Percentiles rank a stretch among this genome's conserved stretches.
Conservation (phyloP, 1,140 invertebrate genomes). For the Drosophila nasuta region DNA sequence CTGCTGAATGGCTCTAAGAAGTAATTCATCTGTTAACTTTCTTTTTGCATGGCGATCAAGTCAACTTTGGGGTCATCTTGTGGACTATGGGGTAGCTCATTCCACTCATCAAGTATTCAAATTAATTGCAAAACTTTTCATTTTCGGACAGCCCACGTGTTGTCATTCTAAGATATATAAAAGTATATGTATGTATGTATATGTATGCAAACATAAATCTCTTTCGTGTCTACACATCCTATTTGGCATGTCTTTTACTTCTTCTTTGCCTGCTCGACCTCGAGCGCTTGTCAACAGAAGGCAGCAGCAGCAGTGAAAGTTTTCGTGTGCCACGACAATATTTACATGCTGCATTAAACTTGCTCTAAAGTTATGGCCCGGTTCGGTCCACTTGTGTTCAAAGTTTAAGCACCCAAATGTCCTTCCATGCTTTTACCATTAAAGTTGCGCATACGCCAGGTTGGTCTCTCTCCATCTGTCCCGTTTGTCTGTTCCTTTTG, state of each 20-base stretch:
- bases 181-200: neutral
- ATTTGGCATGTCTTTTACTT: slow-evolving; percentile 6
- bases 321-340: slow-evolving; percentile 78
- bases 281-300: slow-evolving; percentile 67
- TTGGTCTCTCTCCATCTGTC: slow-evolving; percentile 32
- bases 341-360: slow-evolving; percentile 83
- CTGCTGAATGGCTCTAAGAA: neutral
- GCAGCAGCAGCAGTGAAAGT: slow-evolving; percentile 63
- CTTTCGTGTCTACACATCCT: slow-evolving; percentile 38
- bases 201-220: slow-evolving; percentile 16
- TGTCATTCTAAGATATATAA: slow-evolving; percentile 26
- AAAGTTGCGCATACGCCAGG: slow-evolving; percentile 75
- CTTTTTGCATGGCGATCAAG: slow-evolving; percentile 18
- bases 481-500: slow-evolving; percentile 24
- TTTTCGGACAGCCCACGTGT: slow-evolving; percentile 55
- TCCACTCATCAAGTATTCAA: slow-evolving; percentile 60
- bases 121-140: slow-evolving; percentile 76
- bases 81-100: neutral
- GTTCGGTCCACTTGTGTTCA: slow-evolving; percentile 35
- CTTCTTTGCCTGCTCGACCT: slow-evolving; percentile 26
- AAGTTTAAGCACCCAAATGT: slow-evolving; percentile 28
- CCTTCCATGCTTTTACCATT: slow-evolving; percentile 45
- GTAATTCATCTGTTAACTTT: slow-evolving; percentile 8
- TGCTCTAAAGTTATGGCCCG: slow-evolving; percentile 55
- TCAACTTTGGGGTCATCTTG: neutral